phyloP scores from a whole-genome alignment of 2,888 invertebrate genomes.

The Nasonovia ribisnigri region DNA sequence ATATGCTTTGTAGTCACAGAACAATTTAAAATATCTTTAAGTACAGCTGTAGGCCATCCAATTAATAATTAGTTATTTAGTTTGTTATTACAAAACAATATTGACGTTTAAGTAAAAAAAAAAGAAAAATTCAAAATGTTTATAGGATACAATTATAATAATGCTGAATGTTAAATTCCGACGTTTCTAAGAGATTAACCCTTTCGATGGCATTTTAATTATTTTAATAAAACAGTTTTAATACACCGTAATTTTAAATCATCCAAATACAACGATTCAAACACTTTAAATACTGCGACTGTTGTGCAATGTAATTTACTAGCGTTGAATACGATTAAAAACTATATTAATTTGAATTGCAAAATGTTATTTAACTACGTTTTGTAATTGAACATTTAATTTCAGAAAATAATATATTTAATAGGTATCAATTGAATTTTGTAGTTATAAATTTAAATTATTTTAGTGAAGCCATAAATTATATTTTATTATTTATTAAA shows the following conservation, averaged over 20 bases:
- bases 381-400: neutral
- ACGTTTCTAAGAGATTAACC: neutral
- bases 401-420: neutral
- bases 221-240: neutral
- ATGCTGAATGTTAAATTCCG: neutral
- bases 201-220: neutral
- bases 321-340: neutral
- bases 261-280: neutral
- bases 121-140: neutral
- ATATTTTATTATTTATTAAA: neutral
- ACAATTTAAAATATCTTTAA: neutral
- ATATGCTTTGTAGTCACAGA: neutral
- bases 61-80: neutral
- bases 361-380: neutral
- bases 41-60: neutral
- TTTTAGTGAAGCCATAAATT: neutral
- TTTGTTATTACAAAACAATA: neutral
- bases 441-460: neutral
- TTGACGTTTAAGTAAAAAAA: neutral
- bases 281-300: neutral
- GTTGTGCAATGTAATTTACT: neutral
- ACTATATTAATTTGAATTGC: neutral
- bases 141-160: neutral
- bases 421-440: neutral
- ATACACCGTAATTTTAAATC: neutral